Conservation (phyloP, 2,113 vertebrate species). For the Blennius ocellaris region DNA sequence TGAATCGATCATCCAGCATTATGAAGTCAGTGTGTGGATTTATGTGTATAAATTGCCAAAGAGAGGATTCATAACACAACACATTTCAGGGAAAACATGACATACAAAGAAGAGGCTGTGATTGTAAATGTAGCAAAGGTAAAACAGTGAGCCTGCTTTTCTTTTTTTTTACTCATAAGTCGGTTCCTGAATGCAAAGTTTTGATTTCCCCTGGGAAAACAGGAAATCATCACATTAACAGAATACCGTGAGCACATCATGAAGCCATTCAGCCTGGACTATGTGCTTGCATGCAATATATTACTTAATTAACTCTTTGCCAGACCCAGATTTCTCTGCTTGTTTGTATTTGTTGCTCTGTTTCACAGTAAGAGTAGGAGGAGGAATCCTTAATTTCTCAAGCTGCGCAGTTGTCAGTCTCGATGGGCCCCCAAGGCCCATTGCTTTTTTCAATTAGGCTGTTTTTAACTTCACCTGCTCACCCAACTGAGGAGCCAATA, state of each 20-base stretch:
- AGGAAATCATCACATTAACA: no score
- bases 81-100: constrained; percentile 20
- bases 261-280: neutral
- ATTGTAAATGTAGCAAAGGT: no score
- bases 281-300: neutral
- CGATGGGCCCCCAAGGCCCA: neutral
- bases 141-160: no score
- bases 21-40: constrained; percentile 5
- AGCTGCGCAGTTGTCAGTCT: neutral
- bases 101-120: neutral
- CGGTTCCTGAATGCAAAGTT: no score
- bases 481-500: constrained; percentile 43
- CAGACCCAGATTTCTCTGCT: neutral
- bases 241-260: no score
- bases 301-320: neutral
- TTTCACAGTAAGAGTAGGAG: no score
- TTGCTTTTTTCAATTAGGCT: constrained; percentile 42
- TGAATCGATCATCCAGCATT: constrained; percentile 14
- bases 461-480: constrained; percentile 30
- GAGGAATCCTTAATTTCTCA: neutral
- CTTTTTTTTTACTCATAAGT: no score
- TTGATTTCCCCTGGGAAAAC: no score
- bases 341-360: constrained; percentile 4
- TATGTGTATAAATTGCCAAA: neutral
- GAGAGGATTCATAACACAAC: neutral